These are phyloP conservation scores for Tiliqua scincoides DNA, from an alignment of 2,113 vertebrate genomes.

Conservation along the genomic window DNA sequence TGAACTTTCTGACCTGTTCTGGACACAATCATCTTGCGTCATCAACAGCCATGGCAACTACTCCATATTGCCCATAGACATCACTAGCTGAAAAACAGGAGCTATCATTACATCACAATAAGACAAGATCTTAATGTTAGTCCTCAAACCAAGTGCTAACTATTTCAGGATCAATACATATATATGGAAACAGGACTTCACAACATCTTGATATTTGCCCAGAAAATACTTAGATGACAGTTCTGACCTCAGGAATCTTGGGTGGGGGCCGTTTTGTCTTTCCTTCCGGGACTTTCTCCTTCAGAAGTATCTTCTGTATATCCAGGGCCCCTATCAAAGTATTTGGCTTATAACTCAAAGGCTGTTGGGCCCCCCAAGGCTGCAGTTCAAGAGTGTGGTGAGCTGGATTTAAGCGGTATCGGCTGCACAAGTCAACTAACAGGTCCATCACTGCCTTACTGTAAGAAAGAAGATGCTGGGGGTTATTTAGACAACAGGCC, in stretches of 20 bases:
- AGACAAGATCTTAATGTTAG: background rate
- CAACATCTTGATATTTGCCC: background rate
- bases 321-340: conserved; percentile 88
- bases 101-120: background rate
- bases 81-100: background rate
- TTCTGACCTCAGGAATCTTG: conserved; percentile 90
- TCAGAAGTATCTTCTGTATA: conserved; percentile 85
- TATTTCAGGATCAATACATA: background rate
- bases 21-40: background rate
- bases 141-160: background rate
- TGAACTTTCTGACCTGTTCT: background rate
- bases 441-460: conserved; percentile 98
- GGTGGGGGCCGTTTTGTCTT: conserved; percentile 81
- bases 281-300: conserved; percentile 87
- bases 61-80: background rate
- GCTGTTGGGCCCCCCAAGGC: conserved; percentile 77
- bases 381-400: conserved; percentile 89
- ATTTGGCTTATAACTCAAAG: conserved; percentile 92
- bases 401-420: conserved; percentile 90
- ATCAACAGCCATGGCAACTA: background rate
- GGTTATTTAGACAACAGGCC: background rate
- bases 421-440: conserved; percentile 92
- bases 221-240: background rate
- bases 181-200: background rate
- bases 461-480: conserved; percentile 51